Base-by-base conservation (phyloP, 2,113 vertebrate species). In the Antechinus stuartii region DNA sequence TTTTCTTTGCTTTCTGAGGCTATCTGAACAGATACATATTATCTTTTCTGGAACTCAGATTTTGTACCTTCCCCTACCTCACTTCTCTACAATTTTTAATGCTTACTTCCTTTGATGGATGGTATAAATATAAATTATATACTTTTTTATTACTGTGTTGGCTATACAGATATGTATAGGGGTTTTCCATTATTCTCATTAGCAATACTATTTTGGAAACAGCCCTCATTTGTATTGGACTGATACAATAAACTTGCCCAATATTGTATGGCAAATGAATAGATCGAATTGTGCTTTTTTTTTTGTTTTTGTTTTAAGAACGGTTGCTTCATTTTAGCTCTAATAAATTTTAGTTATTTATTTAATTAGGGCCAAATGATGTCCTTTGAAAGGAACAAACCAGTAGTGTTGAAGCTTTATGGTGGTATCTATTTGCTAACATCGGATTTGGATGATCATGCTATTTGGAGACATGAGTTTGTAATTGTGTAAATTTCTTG, bases 381-480 rank as follows among this genome's bases (percentile, higher is more conserved):
- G 93, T 91, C 94, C 97, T 98, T 98, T 98, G 93, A 96, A 97
- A 97, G 92, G 91, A 97, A 96, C 49, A 98, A 97, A 97, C 50
- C 50, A 91, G 53, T 49, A 97, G 93, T 94, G 54, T 91, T 92
- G 94, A 98, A 96, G 97, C 91, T 90, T 89, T 6, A 0, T 55
- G 92, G 95, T 0, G 30, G 95, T 92, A 91, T 3, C 16, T 26
- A 89, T 91, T 97, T 93, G 30, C 30, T 54, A 93, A 7, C 61
- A 12, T 94, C 61, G 26, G 3, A 92, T 93, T 94, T 24, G 42
- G 84, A 91, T 90, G 90, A 95, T 92, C 53, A 61, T 94, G 35
- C 54, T 9, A 53, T 94, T 96, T 49, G 56, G 92, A 57, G 56
- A 49, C 55, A 96, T 93, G n/a, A 68, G 26, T 54, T 97, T 97